Percentiles rank a stretch among this genome's conserved stretches.
These are phyloP conservation scores for Astropecten irregularis DNA, from an alignment of 53 echinoderm and acorn worm species.

Conservation along the genomic window DNA sequence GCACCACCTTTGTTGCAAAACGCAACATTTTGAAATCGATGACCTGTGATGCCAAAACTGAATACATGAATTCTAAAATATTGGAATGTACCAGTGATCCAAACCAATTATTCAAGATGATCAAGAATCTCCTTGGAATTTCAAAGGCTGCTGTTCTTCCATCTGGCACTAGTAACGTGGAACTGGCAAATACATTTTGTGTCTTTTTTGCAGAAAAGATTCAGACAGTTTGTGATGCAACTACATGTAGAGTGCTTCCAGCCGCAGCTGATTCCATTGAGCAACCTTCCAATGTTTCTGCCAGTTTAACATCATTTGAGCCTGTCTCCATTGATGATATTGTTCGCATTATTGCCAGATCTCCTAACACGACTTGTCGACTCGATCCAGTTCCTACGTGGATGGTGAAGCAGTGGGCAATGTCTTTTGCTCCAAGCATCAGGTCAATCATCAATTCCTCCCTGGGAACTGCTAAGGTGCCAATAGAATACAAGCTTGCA, in stretches of 20 bases:
- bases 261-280: neutral
- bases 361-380: neutral
- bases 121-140: neutral
- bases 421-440: neutral
- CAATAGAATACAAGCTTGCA: neutral
- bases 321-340: neutral
- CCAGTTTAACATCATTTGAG: neutral
- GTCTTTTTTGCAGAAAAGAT: slow-evolving; percentile 13
- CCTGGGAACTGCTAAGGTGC: neutral
- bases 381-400: neutral
- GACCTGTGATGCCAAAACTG: slow-evolving; percentile 1
- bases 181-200: neutral
- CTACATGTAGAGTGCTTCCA: neutral
- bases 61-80: slow-evolving; percentile 10
- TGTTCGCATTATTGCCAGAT: neutral
- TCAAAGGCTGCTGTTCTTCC: slow-evolving; percentile 11
- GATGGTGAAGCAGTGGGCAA: neutral
- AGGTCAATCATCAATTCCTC: neutral
- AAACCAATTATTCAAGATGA: neutral
- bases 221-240: neutral
- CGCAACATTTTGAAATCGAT: neutral
- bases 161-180: neutral
- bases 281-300: neutral
- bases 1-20: neutral
- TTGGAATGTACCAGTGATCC: neutral